A percentile compares a stretch with the other conserved stretches of the same genome.
These are phyloP conservation scores for Crocodylus rhombifer DNA, from an alignment of 2,797 vertebrate species.

Conservation along the genomic window DNA sequence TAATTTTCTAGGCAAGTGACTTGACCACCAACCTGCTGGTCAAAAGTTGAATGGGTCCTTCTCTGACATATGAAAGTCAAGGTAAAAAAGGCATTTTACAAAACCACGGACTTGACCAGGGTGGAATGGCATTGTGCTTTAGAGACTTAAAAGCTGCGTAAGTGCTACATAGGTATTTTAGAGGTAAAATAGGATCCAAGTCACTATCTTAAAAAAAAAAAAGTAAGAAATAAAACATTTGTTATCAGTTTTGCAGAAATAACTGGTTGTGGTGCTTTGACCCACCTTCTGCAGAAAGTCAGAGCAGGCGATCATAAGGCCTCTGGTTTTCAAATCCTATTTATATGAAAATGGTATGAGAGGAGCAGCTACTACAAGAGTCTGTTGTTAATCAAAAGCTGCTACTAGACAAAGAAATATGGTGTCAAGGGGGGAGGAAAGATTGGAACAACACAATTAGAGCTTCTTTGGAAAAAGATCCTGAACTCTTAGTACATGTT, in stretches of 20 bases:
- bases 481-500: slow-evolving; percentile 15
- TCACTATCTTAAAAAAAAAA: neutral
- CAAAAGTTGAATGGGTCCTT: no score
- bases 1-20: no score
- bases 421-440: fast-evolving
- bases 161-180: neutral
- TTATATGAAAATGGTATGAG: neutral
- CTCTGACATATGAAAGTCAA: no score
- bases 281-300: neutral
- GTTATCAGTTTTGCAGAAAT: neutral
- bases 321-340: neutral
- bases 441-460: neutral
- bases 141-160: neutral
- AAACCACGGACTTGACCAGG: no score
- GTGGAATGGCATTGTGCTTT: neutral
- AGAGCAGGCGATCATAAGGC: neutral
- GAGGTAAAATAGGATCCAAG: neutral
- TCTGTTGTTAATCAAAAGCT: neutral
- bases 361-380: neutral
- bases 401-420: neutral
- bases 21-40: no score
- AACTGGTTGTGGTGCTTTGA: neutral
- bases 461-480: neutral
- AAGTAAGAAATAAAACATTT: no score
- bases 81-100: no score